Evolutionary conservation across 2,888 invertebrate genomes (phyloP).

Genomic region (Calliopum simillimum): DNA sequence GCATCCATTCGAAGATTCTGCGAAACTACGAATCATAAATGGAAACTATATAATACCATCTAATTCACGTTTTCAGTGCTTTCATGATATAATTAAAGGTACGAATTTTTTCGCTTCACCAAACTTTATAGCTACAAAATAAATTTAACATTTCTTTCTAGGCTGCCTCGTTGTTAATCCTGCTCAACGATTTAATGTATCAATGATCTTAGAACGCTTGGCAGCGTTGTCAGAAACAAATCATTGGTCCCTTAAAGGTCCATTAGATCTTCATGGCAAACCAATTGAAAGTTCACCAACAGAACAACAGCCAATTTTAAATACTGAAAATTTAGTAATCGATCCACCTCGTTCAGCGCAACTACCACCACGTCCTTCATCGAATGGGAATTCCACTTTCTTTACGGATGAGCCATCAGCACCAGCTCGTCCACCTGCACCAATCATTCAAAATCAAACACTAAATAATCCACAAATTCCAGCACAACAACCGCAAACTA

Average conservation of each 20-base stretch:
- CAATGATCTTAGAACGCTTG: slow-evolving; percentile 84
- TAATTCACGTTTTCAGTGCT: slow-evolving; percentile 84
- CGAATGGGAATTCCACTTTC: slow-evolving; percentile 53
- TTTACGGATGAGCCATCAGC: slow-evolving; percentile 53
- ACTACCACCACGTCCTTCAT: slow-evolving; percentile 35
- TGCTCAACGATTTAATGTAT: slow-evolving; percentile 80
- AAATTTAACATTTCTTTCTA: slow-evolving; percentile 3
- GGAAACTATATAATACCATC: slow-evolving; percentile 90
- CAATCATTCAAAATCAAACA: slow-evolving; percentile 37
- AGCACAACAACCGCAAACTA: slow-evolving; percentile 31
- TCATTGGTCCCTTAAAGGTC: slow-evolving; percentile 83
- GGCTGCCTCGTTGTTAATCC: slow-evolving; percentile 87
- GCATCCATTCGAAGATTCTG: slow-evolving; percentile 97
- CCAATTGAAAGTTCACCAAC: slow-evolving; percentile 61
- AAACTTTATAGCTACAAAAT: not conserved
- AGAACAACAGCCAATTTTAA: slow-evolving; percentile 28
- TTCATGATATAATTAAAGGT: slow-evolving; percentile 88
- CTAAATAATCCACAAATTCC: slow-evolving; percentile 40
- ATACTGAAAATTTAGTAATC: slow-evolving; percentile 38
- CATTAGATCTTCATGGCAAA: slow-evolving; percentile 70
- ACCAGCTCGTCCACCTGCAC: slow-evolving; percentile 39
- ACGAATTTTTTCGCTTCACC: not conserved
- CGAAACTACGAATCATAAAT: slow-evolving; percentile 95
- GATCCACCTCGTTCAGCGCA: slow-evolving; percentile 25
- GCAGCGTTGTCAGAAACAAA: slow-evolving; percentile 90